phyloP scores from a whole-genome alignment of 1,140 invertebrate genomes.

The Drosophila fuyamai region DNA sequence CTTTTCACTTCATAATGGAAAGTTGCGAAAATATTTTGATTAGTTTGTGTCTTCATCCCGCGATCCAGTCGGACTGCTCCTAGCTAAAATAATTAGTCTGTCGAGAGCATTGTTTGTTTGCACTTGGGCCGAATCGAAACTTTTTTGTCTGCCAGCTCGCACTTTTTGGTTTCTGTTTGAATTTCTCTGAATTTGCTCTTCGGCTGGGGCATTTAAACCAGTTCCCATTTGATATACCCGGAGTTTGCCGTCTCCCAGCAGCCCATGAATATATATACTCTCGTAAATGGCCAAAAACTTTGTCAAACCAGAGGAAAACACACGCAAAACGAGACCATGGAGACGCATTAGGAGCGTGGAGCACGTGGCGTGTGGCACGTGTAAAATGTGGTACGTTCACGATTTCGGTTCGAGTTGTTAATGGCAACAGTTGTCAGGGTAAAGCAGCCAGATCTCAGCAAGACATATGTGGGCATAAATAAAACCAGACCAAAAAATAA shows the following conservation, averaged over 20 bases:
- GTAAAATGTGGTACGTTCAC: conserved; percentile 32
- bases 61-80: conserved; percentile 12
- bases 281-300: conserved; percentile 65
- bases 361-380: conserved; percentile 63
- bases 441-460: conserved; percentile 12
- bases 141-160: conserved; percentile 68
- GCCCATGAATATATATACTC: conserved; percentile 42
- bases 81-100: conserved; percentile 80
- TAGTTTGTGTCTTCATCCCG: conserved; percentile 67
- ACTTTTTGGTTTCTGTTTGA: conserved; percentile 61
- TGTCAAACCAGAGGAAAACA: conserved; percentile 59
- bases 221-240: conserved; percentile 57
- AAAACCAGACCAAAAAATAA: conserved; percentile 37
- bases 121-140: conserved; percentile 62
- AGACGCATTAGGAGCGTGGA: conserved; percentile 72
- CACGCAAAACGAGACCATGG: conserved; percentile 69
- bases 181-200: conserved; percentile 40
- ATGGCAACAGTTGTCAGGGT: conserved; percentile 80
- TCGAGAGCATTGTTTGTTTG: conserved; percentile 80
- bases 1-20: conserved; percentile 82
- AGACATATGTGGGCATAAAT: conserved; percentile 57
- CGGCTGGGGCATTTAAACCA: conserved; percentile 52
- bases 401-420: conserved; percentile 65
- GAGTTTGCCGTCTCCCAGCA: neutral
- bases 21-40: conserved; percentile 82